Conservation (phyloP, 1,140 invertebrate genomes). For the Conus betulinus region DNA sequence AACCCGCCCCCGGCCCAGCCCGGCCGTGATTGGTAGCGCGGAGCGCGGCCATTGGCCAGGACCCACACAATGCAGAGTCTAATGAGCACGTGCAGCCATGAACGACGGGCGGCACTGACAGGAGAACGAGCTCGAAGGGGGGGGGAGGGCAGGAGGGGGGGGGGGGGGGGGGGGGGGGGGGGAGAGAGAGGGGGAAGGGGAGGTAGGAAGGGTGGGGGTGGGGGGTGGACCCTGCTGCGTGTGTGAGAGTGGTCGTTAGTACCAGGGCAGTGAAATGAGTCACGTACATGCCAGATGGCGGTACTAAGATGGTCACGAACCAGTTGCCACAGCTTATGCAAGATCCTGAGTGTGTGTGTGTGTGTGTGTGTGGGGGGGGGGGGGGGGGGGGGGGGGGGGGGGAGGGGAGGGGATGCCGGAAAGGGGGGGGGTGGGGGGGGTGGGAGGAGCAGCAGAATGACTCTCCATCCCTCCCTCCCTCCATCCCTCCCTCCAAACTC, state of each 20-base stretch:
- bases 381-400: background rate
- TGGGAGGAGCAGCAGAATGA: background rate
- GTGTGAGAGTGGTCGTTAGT: background rate
- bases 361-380: background rate
- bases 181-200: background rate
- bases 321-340: background rate
- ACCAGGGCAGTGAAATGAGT: background rate
- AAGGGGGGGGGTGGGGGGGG: background rate
- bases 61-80: background rate
- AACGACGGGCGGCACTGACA: background rate
- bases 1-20: background rate
- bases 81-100: constrained; percentile 7
- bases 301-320: constrained; percentile 21
- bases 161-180: background rate
- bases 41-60: background rate
- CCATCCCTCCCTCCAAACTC: background rate
- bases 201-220: background rate
- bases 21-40: background rate
- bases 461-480: background rate
- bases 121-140: background rate
- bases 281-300: background rate
- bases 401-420: background rate
- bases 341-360: background rate
- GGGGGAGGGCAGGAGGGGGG: background rate
- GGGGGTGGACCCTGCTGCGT: background rate